Conservation (phyloP, 2,888 invertebrate genomes). For the Epinotia brunnichana region DNA sequence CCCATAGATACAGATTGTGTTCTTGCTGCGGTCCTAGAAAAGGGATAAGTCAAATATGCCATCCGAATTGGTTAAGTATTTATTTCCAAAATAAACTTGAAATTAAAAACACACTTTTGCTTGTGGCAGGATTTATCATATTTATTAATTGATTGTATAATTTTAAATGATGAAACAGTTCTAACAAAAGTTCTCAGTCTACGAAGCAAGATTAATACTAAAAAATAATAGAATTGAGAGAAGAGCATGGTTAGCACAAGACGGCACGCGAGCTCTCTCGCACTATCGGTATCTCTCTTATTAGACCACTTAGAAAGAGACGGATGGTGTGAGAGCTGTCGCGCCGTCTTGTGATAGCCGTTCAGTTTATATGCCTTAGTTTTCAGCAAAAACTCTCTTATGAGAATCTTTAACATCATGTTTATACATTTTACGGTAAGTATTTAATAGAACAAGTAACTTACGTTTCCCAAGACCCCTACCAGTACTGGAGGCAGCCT, state of each 20-base stretch:
- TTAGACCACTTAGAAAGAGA: too few species aligned
- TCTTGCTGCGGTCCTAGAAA: slow-evolving; percentile 89
- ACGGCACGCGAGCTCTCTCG: too few species aligned
- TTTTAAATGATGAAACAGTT: too few species aligned
- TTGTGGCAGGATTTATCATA: not conserved
- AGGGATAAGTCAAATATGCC: not conserved
- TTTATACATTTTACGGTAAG: not conserved
- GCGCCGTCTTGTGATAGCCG: too few species aligned
- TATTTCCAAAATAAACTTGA: not conserved
- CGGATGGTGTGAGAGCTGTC: too few species aligned
- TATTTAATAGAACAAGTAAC: slow-evolving; percentile 48
- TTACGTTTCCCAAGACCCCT: slow-evolving; percentile 88
- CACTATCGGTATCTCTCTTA: too few species aligned
- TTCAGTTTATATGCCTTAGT: too few species aligned
- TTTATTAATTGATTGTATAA: not conserved
- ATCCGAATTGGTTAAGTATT: not conserved
- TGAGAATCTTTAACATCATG: not conserved
- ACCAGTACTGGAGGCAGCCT: slow-evolving; percentile 94
- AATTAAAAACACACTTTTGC: not conserved
- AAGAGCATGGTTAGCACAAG: too few species aligned
- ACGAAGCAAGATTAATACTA: too few species aligned
- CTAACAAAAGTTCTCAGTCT: too few species aligned
- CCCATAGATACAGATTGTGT: slow-evolving; percentile 97
- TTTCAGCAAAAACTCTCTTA: not conserved
- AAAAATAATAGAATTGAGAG: too few species aligned